These are phyloP conservation scores for Monochamus alternatus DNA, from an alignment of 2,888 invertebrate species.

Conservation along the genomic window DNA sequence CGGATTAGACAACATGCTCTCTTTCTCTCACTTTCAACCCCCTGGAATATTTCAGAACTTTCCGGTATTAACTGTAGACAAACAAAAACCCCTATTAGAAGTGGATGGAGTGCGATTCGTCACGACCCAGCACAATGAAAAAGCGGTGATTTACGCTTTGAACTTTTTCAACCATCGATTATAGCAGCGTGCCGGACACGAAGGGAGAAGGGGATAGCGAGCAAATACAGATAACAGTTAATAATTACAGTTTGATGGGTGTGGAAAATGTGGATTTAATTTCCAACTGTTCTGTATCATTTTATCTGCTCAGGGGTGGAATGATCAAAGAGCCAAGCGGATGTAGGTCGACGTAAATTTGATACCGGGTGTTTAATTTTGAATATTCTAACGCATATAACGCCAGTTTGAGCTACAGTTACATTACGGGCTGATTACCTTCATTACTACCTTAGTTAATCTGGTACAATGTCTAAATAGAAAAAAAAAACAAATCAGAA, in stretches of 20 bases:
- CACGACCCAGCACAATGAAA: neutral
- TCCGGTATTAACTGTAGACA: neutral
- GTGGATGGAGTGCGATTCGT: neutral
- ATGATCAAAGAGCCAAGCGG: conserved; percentile 3
- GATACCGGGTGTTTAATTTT: neutral
- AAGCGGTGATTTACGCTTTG: conserved; percentile 24
- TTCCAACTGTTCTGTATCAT: conserved; percentile 23
- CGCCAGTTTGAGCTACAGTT: too few species aligned
- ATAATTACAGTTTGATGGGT: conserved; percentile 62
- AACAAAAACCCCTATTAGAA: conserved; percentile 6
- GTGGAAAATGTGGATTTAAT: conserved; percentile 56
- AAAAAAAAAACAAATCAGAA: too few species aligned
- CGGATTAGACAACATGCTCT: too few species aligned
- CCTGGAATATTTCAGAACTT: too few species aligned
- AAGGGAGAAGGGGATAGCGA: conserved; percentile 26
- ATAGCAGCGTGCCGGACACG: conserved; percentile 43
- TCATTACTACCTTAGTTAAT: too few species aligned
- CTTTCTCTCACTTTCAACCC: too few species aligned
- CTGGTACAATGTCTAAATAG: too few species aligned
- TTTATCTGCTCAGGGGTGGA: conserved; percentile 10
- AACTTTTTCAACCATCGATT: conserved; percentile 4
- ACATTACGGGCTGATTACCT: too few species aligned
- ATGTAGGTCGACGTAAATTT: neutral
- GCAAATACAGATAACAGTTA: conserved; percentile 58
- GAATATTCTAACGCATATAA: neutral